phyloP scores from a whole-genome alignment of 2,113 vertebrate species.

The Megatriorchis doriae region DNA sequence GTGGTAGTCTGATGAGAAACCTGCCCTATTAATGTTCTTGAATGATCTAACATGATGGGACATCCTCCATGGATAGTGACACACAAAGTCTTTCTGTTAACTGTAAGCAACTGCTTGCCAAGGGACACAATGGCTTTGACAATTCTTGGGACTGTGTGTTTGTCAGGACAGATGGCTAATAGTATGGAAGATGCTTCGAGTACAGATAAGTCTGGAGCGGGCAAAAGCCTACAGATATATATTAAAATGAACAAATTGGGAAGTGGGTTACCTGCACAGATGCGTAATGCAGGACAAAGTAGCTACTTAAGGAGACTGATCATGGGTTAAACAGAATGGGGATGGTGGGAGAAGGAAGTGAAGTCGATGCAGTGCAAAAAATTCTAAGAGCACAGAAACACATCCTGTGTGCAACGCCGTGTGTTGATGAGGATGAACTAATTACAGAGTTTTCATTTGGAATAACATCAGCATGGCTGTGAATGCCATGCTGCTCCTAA shows the following conservation, averaged over 20 bases:
- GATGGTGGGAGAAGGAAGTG: not conserved
- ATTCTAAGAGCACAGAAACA: not conserved
- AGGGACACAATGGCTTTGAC: not conserved
- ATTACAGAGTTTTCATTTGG: not conserved
- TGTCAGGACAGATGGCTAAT: not conserved
- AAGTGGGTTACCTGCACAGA: not conserved
- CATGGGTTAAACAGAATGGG: accelerated
- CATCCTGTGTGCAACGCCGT: not conserved
- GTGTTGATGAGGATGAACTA: not conserved
- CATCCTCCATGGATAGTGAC: accelerated
- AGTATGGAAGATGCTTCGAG: not conserved
- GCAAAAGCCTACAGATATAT: not conserved
- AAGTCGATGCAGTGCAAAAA: not conserved
- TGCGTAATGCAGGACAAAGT: accelerated
- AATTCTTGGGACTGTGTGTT: not conserved
- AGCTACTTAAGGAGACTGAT: not conserved
- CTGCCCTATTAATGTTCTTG: not conserved
- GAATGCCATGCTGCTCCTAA: accelerated
- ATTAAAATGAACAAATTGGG: not conserved
- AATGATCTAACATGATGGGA: not conserved
- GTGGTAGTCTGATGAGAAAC: not conserved
- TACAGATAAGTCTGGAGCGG: not conserved
- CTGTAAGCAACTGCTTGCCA: not conserved
- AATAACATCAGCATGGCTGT: accelerated
- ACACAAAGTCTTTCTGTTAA: not conserved